Percentiles rank a stretch among this genome's conserved stretches.
Conservation (phyloP, 2,888 invertebrate genomes). For the Euzetes globulus region DNA sequence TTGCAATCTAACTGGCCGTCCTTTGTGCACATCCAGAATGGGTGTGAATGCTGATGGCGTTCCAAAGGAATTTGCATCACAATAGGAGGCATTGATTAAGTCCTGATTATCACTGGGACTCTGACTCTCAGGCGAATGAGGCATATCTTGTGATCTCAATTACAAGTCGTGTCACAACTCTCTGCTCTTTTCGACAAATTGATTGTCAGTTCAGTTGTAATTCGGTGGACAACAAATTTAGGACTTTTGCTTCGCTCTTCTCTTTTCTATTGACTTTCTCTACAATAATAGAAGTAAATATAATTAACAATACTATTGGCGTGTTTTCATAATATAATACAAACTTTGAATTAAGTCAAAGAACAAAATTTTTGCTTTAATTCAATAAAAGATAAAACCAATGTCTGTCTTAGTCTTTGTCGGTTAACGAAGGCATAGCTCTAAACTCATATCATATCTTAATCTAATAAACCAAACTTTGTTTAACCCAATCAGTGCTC, state of each 20-base stretch:
- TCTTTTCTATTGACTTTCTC: not conserved
- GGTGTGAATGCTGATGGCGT: slow-evolving; percentile 10
- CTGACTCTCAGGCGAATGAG: slow-evolving; percentile 9
- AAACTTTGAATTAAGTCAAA: not conserved
- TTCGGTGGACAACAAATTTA: not conserved
- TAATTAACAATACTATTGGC: slow-evolving; percentile 16
- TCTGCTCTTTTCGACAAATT: not conserved
- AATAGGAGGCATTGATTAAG: slow-evolving; percentile 24
- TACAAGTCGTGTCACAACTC: not conserved
- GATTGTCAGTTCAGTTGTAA: not conserved
- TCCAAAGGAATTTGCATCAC: not conserved
- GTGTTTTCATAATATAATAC: not conserved
- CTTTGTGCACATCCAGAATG: slow-evolving; percentile 64
- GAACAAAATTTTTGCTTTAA: not conserved
- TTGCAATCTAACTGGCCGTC: slow-evolving; percentile 77
- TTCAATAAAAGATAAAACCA: not conserved
- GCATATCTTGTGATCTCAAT: not conserved
- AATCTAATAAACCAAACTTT: no score
- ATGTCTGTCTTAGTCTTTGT: no score
- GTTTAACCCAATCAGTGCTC: no score
- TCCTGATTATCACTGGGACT: slow-evolving; percentile 20
- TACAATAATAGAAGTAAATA: slow-evolving; percentile 11
- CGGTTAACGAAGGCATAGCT: no score
- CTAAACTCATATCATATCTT: no score
- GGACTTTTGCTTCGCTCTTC: not conserved